Evolutionary conservation across 2,797 vertebrate genomes (phyloP).

Genomic region (Premnoplex brunnescens): DNA sequence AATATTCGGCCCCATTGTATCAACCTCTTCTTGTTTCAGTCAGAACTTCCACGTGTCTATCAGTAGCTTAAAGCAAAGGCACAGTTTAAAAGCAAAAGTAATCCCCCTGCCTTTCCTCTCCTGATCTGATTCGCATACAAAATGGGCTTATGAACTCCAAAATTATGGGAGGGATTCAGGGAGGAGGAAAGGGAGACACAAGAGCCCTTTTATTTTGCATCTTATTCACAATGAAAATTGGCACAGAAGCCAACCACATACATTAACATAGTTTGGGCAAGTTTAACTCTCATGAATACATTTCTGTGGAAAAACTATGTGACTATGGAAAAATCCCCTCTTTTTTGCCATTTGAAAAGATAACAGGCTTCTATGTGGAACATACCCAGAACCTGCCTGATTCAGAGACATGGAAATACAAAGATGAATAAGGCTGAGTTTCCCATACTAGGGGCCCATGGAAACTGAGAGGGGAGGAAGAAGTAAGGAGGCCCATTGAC

Average conservation of each 20-base stretch:
- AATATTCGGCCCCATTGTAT: background rate
- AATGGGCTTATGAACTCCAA: conserved; percentile 74
- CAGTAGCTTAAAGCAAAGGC: conserved; percentile 63
- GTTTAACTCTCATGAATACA: conserved; percentile 80
- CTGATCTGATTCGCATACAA: conserved; percentile 71
- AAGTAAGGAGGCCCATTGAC: conserved; percentile 47
- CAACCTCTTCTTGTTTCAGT: conserved; percentile 18
- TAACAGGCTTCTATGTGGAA: conserved; percentile 71
- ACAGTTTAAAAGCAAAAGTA: conserved; percentile 54
- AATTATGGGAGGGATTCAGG: conserved; percentile 68
- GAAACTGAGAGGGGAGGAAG: conserved; percentile 63
- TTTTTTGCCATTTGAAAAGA: conserved; percentile 77
- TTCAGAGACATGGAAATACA: conserved; percentile 69
- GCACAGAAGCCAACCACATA: conserved; percentile 77
- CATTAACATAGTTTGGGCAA: conserved; percentile 78
- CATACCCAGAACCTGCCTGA: conserved; percentile 72
- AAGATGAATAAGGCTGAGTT: conserved; percentile 68
- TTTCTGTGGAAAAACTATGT: conserved; percentile 81
- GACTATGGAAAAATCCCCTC: conserved; percentile 79
- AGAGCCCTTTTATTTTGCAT: conserved; percentile 77
- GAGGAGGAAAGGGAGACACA: conserved; percentile 70
- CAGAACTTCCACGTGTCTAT: conserved; percentile 32
- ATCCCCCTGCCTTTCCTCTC: conserved; percentile 64
- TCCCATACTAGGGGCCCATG: conserved; percentile 63
- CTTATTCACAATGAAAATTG: conserved; percentile 80